phyloP scores from a whole-genome alignment of 23 tunicate genomes.

The Styela plicata region DNA sequence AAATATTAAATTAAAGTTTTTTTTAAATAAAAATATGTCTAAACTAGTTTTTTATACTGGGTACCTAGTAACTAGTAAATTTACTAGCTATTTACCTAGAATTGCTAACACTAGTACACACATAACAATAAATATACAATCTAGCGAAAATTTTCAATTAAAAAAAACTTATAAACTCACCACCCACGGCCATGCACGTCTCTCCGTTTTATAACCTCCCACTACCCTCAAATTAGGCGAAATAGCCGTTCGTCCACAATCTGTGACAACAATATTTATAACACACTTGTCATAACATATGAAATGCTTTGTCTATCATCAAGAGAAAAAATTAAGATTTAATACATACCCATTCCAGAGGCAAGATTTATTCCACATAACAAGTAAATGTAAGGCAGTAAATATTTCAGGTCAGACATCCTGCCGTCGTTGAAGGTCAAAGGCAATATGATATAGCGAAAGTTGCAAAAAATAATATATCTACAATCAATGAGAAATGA shows the following conservation, averaged over 20 bases:
- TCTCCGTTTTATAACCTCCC: constrained; percentile 36
- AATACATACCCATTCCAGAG: background rate
- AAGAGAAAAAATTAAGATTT: too few species aligned
- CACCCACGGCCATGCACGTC: constrained; percentile 67
- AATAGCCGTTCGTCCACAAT: constrained; percentile 9
- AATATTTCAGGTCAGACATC: background rate
- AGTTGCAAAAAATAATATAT: too few species aligned
- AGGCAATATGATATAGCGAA: background rate
- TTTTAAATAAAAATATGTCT: too few species aligned
- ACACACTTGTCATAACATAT: background rate
- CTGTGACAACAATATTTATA: background rate
- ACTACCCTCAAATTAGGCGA: constrained; percentile 20
- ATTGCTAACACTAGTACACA: too few species aligned
- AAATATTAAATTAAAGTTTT: too few species aligned
- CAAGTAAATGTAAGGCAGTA: background rate
- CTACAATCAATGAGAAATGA: too few species aligned
- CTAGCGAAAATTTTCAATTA: background rate
- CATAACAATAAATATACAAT: too few species aligned
- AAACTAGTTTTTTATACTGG: too few species aligned
- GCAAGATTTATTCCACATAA: background rate
- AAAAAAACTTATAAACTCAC: constrained; percentile 27
- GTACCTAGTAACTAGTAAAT: too few species aligned
- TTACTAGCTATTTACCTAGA: too few species aligned
- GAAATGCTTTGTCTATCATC: too few species aligned
- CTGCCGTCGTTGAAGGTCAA: background rate